Conservation (phyloP, 1,140 invertebrate genomes). For the Pogonomyrmex californicus region DNA sequence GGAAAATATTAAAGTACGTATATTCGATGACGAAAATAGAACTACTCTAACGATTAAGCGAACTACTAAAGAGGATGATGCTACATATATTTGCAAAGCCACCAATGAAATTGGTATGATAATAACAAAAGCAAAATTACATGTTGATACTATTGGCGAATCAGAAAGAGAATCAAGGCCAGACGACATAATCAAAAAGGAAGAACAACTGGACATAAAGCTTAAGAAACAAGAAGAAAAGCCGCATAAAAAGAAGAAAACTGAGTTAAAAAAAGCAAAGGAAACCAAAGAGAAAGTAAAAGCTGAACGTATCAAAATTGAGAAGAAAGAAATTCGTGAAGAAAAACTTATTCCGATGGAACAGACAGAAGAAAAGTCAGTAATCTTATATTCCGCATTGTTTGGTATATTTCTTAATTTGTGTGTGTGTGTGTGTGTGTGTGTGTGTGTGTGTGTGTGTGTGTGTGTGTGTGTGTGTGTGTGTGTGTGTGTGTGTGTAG, state of each 20-base stretch:
- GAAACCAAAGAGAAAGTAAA: conserved; percentile 88
- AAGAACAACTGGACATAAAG: conserved; percentile 73
- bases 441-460: no score
- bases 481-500: no score
- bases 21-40: conserved; percentile 90
- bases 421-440: no score
- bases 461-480: no score
- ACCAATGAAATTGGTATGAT: conserved; percentile 93
- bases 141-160: conserved; percentile 85
- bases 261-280: conserved; percentile 86
- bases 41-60: conserved; percentile 91
- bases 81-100: conserved; percentile 95
- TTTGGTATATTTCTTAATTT: background rate
- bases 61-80: conserved; percentile 91
- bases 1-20: conserved; percentile 90
- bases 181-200: conserved; percentile 64
- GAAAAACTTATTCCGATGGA: conserved; percentile 82
- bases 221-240: conserved; percentile 84
- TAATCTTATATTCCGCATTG: conserved; percentile 19
- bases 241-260: conserved; percentile 83
- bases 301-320: conserved; percentile 86
- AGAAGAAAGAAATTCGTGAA: conserved; percentile 84
- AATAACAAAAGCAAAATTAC: conserved; percentile 93
- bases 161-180: conserved; percentile 3
- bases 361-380: conserved; percentile 86